These are phyloP conservation scores for Gadopsis bispinosus DNA, from an alignment of 2,797 vertebrate species.

Conservation along the genomic window DNA sequence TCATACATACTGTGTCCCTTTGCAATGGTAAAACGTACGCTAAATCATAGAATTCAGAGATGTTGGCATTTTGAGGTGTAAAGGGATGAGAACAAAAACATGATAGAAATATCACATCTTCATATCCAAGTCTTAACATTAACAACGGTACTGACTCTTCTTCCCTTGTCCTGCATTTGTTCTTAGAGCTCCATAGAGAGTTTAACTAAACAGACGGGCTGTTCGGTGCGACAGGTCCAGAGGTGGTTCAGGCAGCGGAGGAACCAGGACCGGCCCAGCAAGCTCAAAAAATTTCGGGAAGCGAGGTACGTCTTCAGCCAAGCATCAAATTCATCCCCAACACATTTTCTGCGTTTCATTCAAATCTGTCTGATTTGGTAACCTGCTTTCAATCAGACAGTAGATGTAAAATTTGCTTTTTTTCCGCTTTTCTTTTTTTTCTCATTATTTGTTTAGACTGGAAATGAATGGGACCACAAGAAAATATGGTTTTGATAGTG, in stretches of 20 bases:
- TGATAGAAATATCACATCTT: background rate
- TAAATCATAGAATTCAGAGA: slow-evolving; percentile 5
- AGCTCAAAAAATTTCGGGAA: slow-evolving; percentile 95
- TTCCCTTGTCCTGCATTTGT: slow-evolving; percentile 22
- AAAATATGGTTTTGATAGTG: background rate
- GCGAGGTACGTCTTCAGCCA: slow-evolving; percentile 83
- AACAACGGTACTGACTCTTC: background rate
- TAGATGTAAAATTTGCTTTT: background rate
- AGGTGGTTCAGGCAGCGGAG: slow-evolving; percentile 94
- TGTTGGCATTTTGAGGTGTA: background rate
- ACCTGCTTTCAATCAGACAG: background rate
- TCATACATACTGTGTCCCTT: slow-evolving; percentile 2
- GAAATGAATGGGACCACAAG: background rate
- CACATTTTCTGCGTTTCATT: background rate
- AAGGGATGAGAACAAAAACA: background rate
- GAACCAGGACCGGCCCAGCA: slow-evolving; percentile 94
- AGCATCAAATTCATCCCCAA: background rate
- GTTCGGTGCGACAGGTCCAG: slow-evolving; percentile 89
- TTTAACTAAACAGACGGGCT: slow-evolving; percentile 87
- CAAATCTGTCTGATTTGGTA: background rate
- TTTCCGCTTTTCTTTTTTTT: background rate
- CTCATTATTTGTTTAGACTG: background rate
- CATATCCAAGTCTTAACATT: background rate
- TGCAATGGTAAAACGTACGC: background rate
- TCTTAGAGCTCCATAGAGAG: slow-evolving; percentile 88